Base-by-base conservation (phyloP, 2,888 invertebrate genomes). In the Drosophila macrothrix region DNA sequence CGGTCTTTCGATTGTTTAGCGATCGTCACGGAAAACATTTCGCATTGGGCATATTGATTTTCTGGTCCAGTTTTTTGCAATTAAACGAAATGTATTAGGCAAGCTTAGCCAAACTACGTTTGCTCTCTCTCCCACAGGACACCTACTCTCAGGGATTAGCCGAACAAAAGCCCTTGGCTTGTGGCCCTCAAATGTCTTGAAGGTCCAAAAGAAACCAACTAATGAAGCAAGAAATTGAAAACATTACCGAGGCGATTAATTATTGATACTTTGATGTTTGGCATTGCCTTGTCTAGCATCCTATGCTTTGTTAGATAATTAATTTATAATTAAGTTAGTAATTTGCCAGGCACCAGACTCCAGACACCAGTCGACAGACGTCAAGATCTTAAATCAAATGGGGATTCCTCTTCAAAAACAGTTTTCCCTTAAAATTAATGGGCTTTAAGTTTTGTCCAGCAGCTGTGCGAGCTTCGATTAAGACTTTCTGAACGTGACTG, bases 161-260 rank as follows among this genome's bases (percentile, higher is more conserved):
- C 4, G 19, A 49, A 63, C 75, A 75, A 78, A 69, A 73, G 79
- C 53, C 35, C 31, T 10, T 60, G 62, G 65, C n/a, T 56, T 28
- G n/a, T 19, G 28, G 60, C 33, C 14, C n/a, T 33, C 49, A 28
- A 79, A 66, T 68, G 73, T 69, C 84, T 76, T 70, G 43, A 66
- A 67, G 64, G 52, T 55, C 56, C 56, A 75, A 87, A 79, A 70
- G 73, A 82, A 87, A 80, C 72, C 76, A 78, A 73, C 83, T 85
- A 87, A 90, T 90, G 90, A 90, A 83, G 90, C 87, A 82, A 83
- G 86, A 87, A 87, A 87, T 87, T 87, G 88, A 88, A 87, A 90
- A 88, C 90, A 90, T 87, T 87, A 85, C 80, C 83, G 73, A 79
- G 88, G 78, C 87, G 90, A 87, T 87, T 87, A 87, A 90, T 87